phyloP scores from a whole-genome alignment of 2,888 invertebrate genomes.

The Antheraea yamamai region DNA sequence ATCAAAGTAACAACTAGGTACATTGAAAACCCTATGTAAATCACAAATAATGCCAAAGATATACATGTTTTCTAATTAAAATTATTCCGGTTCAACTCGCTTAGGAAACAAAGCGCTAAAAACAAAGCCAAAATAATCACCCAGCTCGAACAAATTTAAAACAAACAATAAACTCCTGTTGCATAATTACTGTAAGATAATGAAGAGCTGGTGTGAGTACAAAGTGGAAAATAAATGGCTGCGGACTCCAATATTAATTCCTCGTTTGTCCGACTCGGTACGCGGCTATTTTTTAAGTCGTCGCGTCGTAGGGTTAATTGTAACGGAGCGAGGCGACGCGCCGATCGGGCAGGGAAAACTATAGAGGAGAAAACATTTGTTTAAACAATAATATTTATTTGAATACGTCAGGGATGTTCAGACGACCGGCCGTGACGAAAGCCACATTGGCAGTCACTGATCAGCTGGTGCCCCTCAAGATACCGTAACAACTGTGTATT shows the following conservation, averaged over 20 bases:
- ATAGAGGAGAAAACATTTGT: conserved; percentile 35
- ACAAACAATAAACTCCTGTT: conserved; percentile 68
- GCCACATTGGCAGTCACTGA: no score
- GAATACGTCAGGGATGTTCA: neutral
- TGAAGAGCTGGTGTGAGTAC: conserved; percentile 56
- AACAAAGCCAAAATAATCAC: conserved; percentile 46
- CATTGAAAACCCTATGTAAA: neutral
- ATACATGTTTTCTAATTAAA: neutral
- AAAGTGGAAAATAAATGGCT: conserved; percentile 70
- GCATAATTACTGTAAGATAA: conserved; percentile 65
- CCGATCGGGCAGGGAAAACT: conserved; percentile 46
- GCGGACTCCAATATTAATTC: conserved; percentile 69
- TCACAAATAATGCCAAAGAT: neutral
- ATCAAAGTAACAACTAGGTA: neutral
- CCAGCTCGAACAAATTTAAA: conserved; percentile 52
- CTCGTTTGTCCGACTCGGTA: conserved; percentile 67
- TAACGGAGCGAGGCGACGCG: conserved; percentile 45
- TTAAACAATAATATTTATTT: neutral
- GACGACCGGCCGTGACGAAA: no score
- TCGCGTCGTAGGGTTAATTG: conserved; percentile 63
- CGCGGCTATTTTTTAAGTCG: conserved; percentile 59
- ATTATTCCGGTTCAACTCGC: neutral
- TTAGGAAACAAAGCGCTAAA: neutral
- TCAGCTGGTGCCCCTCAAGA: no score
- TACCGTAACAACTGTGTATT: no score